phyloP scores from a whole-genome alignment of 2,888 invertebrate genomes.

The Catocala sponsa region DNA sequence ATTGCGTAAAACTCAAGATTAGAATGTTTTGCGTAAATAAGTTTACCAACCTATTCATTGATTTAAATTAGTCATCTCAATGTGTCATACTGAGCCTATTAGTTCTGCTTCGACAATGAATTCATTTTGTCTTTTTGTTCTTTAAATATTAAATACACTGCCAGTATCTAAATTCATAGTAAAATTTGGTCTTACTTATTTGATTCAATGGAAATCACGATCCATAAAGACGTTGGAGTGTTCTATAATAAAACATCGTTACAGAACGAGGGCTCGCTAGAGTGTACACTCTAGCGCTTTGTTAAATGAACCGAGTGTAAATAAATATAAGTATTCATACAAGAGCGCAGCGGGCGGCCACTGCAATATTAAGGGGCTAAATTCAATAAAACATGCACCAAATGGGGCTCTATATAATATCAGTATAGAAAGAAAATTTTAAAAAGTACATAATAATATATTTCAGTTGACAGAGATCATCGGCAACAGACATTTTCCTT shows the following conservation, averaged over 20 bases:
- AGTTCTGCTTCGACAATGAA: too few relatives aligned
- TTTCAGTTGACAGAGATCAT: too few relatives aligned
- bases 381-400: constrained; percentile 75
- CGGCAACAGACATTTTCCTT: too few relatives aligned
- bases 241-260: constrained; percentile 64
- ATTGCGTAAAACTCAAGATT: background rate
- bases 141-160: background rate
- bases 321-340: constrained; percentile 86
- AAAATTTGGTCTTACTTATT: constrained; percentile 8
- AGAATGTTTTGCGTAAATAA: background rate
- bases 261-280: constrained; percentile 66
- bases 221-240: constrained; percentile 44
- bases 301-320: constrained; percentile 87
- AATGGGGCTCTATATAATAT: constrained; percentile 53
- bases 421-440: constrained; percentile 23
- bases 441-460: constrained; percentile 4
- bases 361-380: constrained; percentile 68
- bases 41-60: too few relatives aligned
- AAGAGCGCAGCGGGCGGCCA: constrained; percentile 75
- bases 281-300: constrained; percentile 76
- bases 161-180: background rate
- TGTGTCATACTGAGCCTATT: constrained; percentile 6
- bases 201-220: constrained; percentile 30
- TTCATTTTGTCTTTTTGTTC: too few relatives aligned
- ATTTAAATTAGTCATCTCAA: constrained; percentile 4